These are phyloP conservation scores for Coluber constrictor DNA, from an alignment of 2,797 vertebrate species.

Conservation along the genomic window DNA sequence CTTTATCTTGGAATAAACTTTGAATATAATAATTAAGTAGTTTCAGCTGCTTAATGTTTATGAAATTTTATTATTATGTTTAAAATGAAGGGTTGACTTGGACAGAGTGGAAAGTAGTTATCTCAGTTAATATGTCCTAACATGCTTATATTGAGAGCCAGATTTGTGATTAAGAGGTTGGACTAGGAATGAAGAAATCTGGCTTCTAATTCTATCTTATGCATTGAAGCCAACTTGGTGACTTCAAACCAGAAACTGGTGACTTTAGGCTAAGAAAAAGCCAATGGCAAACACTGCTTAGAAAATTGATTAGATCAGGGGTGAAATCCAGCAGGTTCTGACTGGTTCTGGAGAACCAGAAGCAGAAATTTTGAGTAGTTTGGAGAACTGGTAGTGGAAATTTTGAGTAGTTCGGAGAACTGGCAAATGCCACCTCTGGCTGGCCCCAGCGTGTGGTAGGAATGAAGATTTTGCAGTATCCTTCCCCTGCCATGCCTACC, in stretches of 20 bases:
- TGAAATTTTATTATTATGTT: neutral
- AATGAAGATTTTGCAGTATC: too few relatives aligned
- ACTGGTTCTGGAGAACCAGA: too few relatives aligned
- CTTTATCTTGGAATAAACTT: constrained; percentile 34
- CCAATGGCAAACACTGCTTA: neutral
- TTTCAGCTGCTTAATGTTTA: constrained; percentile 32
- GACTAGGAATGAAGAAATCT: neutral
- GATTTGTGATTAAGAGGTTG: constrained; percentile 9
- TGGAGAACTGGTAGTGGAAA: too few relatives aligned
- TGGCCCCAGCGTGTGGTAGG: too few relatives aligned
- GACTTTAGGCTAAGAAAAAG: neutral
- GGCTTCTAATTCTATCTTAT: neutral
- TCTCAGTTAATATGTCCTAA: constrained; percentile 50
- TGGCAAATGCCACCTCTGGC: too few relatives aligned
- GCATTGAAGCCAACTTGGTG: neutral
- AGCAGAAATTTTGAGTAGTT: too few relatives aligned
- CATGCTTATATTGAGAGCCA: neutral
- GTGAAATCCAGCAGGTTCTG: too few relatives aligned
- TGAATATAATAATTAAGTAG: constrained; percentile 33
- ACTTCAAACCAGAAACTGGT: neutral
- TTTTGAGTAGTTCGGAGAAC: too few relatives aligned
- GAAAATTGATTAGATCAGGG: too few relatives aligned
- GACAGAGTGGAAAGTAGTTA: constrained; percentile 37
- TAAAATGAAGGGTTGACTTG: constrained; percentile 37
- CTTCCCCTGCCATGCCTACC: too few relatives aligned